A percentile compares a stretch with the other conserved stretches of the same genome.
phyloP scores from a whole-genome alignment of 2,113 vertebrate genomes.

The Phainopepla nitens region DNA sequence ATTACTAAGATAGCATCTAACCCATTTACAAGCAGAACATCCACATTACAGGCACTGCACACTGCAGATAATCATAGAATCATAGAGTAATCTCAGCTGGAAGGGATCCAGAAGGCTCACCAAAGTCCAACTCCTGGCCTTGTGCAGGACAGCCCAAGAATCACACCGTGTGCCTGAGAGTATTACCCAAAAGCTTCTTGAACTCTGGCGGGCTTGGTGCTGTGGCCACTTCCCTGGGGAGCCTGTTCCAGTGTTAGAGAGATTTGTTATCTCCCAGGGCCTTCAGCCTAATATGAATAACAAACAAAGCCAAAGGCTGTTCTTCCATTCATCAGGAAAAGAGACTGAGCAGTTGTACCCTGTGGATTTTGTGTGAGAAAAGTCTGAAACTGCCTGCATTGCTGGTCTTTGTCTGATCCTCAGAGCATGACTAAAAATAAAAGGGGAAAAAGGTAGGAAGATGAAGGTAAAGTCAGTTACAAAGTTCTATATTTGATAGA shows the following conservation, averaged over 20 bases:
- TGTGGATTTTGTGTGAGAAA: not conserved
- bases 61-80: not conserved
- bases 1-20: not conserved
- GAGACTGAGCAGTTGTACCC: not conserved
- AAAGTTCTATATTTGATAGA: slow-evolving; percentile 26
- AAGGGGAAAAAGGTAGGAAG: not conserved
- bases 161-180: not conserved
- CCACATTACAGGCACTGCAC: not conserved
- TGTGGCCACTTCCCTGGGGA: not conserved
- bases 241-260: not conserved
- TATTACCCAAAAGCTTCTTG: not conserved
- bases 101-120: not conserved
- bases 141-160: not conserved
- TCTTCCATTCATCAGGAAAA: not conserved
- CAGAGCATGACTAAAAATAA: not conserved
- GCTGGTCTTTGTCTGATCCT: not conserved
- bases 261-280: not conserved
- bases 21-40: not conserved
- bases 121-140: not conserved
- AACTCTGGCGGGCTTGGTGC: not conserved
- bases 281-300: not conserved
- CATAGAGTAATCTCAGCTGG: not conserved
- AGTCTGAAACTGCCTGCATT: not conserved
- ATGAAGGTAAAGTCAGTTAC: slow-evolving; percentile 56
- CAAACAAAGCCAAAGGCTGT: not conserved